Base-by-base conservation (phyloP, 2,888 invertebrate genomes). In the Eilema sororculum region DNA sequence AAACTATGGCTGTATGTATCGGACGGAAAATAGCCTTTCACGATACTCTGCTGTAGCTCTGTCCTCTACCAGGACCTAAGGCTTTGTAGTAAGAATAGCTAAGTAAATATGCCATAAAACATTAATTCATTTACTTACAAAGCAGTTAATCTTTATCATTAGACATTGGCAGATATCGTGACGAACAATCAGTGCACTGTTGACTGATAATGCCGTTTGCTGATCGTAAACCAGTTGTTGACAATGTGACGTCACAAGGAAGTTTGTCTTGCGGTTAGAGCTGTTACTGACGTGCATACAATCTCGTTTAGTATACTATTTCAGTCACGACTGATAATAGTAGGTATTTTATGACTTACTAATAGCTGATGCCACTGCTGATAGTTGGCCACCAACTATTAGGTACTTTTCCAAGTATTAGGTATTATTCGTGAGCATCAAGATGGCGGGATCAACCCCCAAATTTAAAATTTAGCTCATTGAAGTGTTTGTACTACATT, bases 181-280 rank as follows among this genome's bases (percentile, higher is more conserved):
- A 57, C 28, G 65, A 28, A 30, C 62, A 69, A 65, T 65, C 65
- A 33, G 65, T 60, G 59, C 65, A 63, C 52, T 74, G 58, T 66
- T 52, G 13, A 71, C 64, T 37, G 41, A 37, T 66, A n/a, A 37
- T 72, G 72, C 8, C 59, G 46, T 80, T 73, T 77, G 82, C 69
- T 28, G 67, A 12, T 59, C 41, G 73, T 84, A 81, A 81, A 81
- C 67, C 25, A 65, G 56, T 66, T 72, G 65, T 67, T 73, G 64
- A 5, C 9, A 65, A 10, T 41, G 59, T 6, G 2, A 20, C 30
- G 62, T 65, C 20, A 58, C 56, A 20, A 65, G 59, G 57, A 66
- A 59, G 52, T 67, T 70, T 59, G 41, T 4, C 33, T 60, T 22
- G 0, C 1, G 16, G 46, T 22, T 57, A 60, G 0, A 59, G 0